Percentiles rank a stretch among this genome's conserved stretches.
phyloP scores from a whole-genome alignment of 2,888 invertebrate genomes.

The Cheilosia soror region DNA sequence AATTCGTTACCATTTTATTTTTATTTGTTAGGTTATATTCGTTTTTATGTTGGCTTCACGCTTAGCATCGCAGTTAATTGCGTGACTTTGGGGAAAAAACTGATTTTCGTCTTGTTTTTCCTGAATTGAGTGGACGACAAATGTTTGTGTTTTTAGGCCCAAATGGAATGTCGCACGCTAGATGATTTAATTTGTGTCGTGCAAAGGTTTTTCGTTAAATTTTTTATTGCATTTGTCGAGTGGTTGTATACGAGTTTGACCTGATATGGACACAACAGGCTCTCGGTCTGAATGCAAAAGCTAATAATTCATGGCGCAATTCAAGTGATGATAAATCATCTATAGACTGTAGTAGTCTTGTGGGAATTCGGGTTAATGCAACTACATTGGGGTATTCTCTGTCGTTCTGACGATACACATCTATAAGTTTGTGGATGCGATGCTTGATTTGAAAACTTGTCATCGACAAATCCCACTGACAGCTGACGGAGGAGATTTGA shows the following conservation, averaged over 20 bases:
- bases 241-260: constrained; percentile 27
- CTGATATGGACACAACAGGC: constrained; percentile 11
- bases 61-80: constrained; percentile 55
- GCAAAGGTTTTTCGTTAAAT: constrained; percentile 21
- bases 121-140: constrained; percentile 7
- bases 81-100: constrained; percentile 40
- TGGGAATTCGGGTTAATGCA: constrained; percentile 58
- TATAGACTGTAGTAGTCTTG: constrained; percentile 16
- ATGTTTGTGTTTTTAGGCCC: constrained; percentile 12
- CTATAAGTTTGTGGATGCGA: constrained; percentile 22
- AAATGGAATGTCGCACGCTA: constrained; percentile 65
- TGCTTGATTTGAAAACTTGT: constrained; percentile 47
- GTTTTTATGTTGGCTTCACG: constrained; percentile 25
- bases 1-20: constrained; percentile 20
- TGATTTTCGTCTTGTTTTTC: constrained; percentile 21
- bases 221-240: constrained; percentile 16
- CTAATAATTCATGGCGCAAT: constrained; percentile 57
- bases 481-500: constrained; percentile 21
- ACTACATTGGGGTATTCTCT: constrained; percentile 1
- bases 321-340: constrained; percentile 65
- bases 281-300: no score
- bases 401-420: constrained; percentile 12
- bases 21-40: constrained; percentile 1
- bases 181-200: constrained; percentile 55
- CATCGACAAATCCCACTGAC: constrained; percentile 16